Conservation (phyloP, 2,888 invertebrate species). For the Hyposoter dolosus region DNA sequence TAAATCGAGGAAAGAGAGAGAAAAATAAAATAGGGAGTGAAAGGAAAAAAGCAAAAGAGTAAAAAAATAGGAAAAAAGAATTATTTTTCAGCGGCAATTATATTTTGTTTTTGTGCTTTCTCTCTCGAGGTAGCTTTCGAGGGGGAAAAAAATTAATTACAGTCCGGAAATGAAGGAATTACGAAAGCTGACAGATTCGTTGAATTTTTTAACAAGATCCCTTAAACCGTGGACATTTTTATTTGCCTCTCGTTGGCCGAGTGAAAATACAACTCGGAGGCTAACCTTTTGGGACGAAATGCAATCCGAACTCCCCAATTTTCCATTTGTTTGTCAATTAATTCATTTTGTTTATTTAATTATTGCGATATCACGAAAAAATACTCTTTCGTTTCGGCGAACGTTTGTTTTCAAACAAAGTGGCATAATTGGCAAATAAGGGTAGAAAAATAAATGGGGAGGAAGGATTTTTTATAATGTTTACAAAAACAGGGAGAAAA, state of each 20-base stretch:
- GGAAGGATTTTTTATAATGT: not conserved
- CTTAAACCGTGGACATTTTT: not conserved
- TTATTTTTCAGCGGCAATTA: not conserved
- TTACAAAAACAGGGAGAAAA: not conserved
- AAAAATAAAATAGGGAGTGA: no score
- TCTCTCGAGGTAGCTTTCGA: not conserved
- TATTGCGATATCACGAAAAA: not conserved
- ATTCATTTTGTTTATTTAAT: not conserved
- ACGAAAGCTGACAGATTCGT: conserved; percentile 17
- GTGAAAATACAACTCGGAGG: not conserved
- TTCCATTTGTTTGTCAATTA: not conserved
- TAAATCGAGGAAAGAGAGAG: not conserved
- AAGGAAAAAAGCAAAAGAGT: not conserved
- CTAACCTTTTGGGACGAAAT: not conserved
- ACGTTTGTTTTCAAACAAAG: conserved; percentile 11
- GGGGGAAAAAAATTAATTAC: conserved; percentile 21
- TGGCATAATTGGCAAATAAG: conserved; percentile 51
- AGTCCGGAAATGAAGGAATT: not conserved
- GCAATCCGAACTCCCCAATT: not conserved
- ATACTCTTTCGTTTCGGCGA: not conserved
- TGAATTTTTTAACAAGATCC: conserved; percentile 45
- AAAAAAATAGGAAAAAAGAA: not conserved
- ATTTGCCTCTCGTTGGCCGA: not conserved
- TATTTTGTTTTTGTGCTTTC: not conserved
- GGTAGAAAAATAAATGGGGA: conserved; percentile 23